phyloP scores from a whole-genome alignment of 2,888 invertebrate species.

The Trissolcus brochymenae region DNA sequence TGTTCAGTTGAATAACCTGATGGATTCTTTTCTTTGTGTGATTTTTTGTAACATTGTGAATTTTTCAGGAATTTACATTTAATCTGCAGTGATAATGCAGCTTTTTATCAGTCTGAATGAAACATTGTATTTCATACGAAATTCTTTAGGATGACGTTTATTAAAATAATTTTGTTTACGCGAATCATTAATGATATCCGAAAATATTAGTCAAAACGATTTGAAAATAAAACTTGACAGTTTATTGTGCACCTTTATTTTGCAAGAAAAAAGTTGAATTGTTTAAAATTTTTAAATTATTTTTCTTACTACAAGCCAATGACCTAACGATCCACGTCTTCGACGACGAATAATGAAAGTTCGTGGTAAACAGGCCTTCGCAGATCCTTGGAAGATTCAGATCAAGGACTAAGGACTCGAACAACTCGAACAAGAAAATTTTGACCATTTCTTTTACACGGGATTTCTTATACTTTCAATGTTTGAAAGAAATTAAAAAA shows the following conservation, averaged over 20 bases:
- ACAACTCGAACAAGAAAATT: no score
- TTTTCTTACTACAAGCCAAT: constrained; percentile 21
- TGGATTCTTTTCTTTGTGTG: constrained; percentile 24
- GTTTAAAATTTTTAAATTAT: no score
- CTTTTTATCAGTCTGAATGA: background rate
- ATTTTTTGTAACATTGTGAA: constrained; percentile 28
- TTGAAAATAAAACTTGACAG: no score
- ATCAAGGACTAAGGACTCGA: constrained; percentile 41
- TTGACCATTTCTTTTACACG: no score
- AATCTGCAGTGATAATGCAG: constrained; percentile 11
- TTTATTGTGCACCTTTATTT: no score
- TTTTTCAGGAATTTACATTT: constrained; percentile 8
- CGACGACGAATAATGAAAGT: constrained; percentile 40
- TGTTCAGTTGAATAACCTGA: constrained; percentile 31
- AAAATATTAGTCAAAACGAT: background rate
- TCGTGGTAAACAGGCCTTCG: constrained; percentile 47
- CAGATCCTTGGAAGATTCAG: constrained; percentile 42
- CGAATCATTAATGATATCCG: background rate
- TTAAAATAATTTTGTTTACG: no score
- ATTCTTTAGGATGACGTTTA: no score
- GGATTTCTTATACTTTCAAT: no score
- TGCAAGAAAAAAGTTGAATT: no score
- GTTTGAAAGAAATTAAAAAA: no score
- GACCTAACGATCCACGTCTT: constrained; percentile 43
- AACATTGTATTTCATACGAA: no score